These are phyloP conservation scores for Grallaria varia DNA, from an alignment of 2,113 vertebrate genomes.

Conservation along the genomic window DNA sequence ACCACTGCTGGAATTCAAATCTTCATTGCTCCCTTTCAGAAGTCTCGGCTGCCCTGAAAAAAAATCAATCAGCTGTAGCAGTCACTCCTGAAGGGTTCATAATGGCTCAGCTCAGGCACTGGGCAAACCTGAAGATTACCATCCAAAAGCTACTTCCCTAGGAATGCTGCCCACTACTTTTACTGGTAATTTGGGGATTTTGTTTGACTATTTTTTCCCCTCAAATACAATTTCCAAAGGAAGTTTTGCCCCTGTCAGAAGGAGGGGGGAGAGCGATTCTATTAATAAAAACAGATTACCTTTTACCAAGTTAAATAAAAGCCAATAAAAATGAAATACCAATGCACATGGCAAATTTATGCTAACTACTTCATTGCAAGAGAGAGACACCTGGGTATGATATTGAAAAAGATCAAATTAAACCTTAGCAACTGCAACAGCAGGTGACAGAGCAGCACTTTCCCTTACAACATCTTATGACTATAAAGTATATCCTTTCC, in stretches of 20 bases:
- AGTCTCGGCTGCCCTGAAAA: neutral
- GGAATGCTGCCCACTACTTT: neutral
- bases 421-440: slow-evolving; percentile 57
- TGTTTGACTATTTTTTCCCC: too few species aligned
- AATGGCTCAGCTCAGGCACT: neutral
- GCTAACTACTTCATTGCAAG: slow-evolving; percentile 29
- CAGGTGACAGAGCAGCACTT: neutral
- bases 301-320: slow-evolving; percentile 73
- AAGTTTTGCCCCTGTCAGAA: neutral
- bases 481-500: neutral
- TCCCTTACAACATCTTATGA: neutral
- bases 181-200: rapidly evolving
- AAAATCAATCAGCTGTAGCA: slow-evolving; percentile 39
- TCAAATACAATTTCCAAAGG: neutral
- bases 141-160: neutral
- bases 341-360: slow-evolving; percentile 57
- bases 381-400: slow-evolving; percentile 53
- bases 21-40: neutral
- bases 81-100: neutral
- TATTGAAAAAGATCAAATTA: slow-evolving; percentile 70
- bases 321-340: slow-evolving; percentile 56
- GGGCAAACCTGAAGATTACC: neutral
- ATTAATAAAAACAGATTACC: slow-evolving; percentile 71
- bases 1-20: slow-evolving; percentile 32
- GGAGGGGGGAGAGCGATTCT: neutral